These are phyloP conservation scores for Calliphora vicina DNA, from an alignment of 1,140 invertebrate species.

Conservation along the genomic window DNA sequence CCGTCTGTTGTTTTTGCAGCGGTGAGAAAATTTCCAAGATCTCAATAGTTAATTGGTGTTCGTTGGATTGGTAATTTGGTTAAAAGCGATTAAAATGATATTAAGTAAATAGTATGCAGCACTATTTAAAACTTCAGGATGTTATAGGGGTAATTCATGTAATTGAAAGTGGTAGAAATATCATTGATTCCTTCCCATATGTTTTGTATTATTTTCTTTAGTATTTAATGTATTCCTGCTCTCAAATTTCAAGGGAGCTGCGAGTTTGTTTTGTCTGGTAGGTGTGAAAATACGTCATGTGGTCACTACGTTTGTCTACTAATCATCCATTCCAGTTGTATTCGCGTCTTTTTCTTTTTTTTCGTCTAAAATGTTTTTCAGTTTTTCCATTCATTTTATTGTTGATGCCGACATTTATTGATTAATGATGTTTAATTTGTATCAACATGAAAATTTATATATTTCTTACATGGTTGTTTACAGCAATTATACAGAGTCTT, in stretches of 20 bases:
- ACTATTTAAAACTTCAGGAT: not conserved
- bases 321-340: not conserved
- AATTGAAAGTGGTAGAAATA: not conserved
- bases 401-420: slow-evolving; percentile 22
- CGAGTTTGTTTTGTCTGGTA: not conserved
- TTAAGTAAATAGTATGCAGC: slow-evolving; percentile 44
- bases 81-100: slow-evolving; percentile 57
- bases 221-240: too few relatives aligned
- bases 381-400: not conserved
- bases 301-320: not conserved
- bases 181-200: not conserved
- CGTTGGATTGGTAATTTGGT: slow-evolving; percentile 56
- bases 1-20: not conserved
- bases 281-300: slow-evolving; percentile 33
- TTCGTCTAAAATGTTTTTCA: not conserved
- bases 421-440: slow-evolving; percentile 34
- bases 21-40: not conserved
- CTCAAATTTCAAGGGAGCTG: not conserved
- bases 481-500: not conserved
- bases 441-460: not conserved
- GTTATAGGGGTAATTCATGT: not conserved
- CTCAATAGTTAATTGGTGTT: slow-evolving; percentile 31
- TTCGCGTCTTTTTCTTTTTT: not conserved
- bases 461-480: not conserved
- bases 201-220: not conserved